Conservation (phyloP, 1,140 invertebrate species). For the Neodiprion virginianus region DNA sequence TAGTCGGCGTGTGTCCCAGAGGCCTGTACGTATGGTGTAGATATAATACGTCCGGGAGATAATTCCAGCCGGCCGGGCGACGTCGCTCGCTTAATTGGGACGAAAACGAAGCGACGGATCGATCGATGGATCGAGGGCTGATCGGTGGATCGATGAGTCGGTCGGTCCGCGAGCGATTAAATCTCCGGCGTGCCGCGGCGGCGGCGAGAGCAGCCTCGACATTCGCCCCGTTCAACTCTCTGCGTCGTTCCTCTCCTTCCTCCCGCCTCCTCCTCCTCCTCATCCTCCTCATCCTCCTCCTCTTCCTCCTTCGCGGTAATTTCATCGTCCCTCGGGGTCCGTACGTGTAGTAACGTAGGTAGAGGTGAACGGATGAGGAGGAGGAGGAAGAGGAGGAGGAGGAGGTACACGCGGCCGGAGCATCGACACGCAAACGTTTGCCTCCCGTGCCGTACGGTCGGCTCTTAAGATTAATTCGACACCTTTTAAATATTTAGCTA, state of each 20-base stretch:
- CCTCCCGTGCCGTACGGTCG: neutral
- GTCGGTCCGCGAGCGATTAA: neutral
- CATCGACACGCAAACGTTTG: neutral
- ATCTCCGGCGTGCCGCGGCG: neutral
- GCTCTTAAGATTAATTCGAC: conserved; percentile 3
- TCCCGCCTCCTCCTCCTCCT: too few species aligned
- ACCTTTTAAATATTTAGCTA: conserved; percentile 8
- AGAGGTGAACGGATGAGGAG: too few species aligned
- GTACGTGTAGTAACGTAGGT: too few species aligned
- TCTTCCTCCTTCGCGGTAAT: too few species aligned
- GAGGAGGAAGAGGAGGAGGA: too few species aligned
- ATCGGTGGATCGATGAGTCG: neutral
- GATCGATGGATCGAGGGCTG: neutral
- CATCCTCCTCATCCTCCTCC: too few species aligned
- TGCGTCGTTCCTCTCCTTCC: too few species aligned
- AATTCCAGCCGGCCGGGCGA: too few species aligned
- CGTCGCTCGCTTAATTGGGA: neutral
- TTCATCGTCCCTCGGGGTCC: too few species aligned
- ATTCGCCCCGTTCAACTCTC: neutral
- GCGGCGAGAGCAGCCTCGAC: neutral
- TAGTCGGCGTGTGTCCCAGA: too few species aligned
- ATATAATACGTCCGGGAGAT: too few species aligned
- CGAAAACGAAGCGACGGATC: neutral
- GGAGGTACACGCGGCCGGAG: neutral
- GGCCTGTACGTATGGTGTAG: too few species aligned